These are phyloP conservation scores for Galago senegalensis DNA, from an alignment of 2,797 vertebrate genomes.

Conservation along the genomic window DNA sequence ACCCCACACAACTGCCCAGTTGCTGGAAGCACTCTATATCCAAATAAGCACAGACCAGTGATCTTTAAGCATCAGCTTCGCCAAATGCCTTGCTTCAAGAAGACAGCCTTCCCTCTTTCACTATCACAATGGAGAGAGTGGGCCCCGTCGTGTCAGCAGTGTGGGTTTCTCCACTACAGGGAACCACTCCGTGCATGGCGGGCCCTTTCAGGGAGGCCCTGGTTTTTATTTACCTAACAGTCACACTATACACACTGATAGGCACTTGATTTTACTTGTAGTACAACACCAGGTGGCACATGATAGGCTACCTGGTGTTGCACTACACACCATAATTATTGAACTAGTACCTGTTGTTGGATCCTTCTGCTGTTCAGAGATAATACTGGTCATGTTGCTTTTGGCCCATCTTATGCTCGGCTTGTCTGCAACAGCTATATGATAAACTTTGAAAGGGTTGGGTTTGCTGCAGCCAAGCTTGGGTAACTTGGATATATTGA, in stretches of 20 bases:
- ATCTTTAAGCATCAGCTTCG: too few relatives aligned
- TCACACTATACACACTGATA: rapidly evolving
- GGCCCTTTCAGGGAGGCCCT: background rate
- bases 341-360: background rate
- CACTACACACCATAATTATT: rapidly evolving
- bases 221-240: background rate
- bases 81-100: background rate
- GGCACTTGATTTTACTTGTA: background rate
- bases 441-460: background rate
- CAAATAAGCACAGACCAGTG: background rate
- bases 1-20: too few relatives aligned
- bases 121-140: background rate
- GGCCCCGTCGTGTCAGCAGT: rapidly evolving
- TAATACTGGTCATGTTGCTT: rapidly evolving
- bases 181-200: background rate
- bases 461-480: background rate
- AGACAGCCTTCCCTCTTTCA: background rate
- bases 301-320: background rate
- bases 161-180: background rate
- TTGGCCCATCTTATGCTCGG: background rate
- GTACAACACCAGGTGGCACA: too few relatives aligned
- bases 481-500: rapidly evolving
- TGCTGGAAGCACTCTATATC: rapidly evolving
- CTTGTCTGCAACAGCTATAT: rapidly evolving
- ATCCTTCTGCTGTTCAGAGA: background rate